These are phyloP conservation scores for Vulpes lagopus DNA, from an alignment of 2,113 vertebrate genomes.

Conservation along the genomic window DNA sequence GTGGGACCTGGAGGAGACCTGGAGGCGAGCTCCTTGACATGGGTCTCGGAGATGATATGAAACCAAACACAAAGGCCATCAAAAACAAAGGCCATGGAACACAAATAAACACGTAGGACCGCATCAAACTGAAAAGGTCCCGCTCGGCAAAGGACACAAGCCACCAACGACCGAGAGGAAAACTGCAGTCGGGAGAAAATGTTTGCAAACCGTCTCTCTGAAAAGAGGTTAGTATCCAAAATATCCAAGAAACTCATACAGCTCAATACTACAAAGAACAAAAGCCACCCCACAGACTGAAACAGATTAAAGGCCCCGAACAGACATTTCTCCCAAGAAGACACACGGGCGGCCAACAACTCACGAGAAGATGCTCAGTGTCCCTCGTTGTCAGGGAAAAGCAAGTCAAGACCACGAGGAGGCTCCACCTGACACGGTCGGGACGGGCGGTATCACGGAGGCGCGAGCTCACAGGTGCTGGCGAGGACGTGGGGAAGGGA, in stretches of 20 bases:
- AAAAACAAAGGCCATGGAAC: not conserved
- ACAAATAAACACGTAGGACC: not conserved
- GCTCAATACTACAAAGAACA: not conserved
- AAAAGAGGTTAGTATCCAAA: accelerated
- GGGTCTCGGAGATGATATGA: not conserved
- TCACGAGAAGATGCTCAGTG: not conserved
- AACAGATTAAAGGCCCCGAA: not conserved
- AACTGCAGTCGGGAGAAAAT: accelerated
- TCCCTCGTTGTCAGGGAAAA: accelerated
- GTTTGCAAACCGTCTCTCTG: not conserved
- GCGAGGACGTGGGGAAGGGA: not conserved
- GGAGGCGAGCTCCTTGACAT: not conserved
- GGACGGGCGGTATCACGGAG: not conserved
- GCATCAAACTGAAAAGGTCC: not conserved
- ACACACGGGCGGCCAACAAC: accelerated
- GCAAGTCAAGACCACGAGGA: not conserved
- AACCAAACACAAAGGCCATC: not conserved
- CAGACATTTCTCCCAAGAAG: not conserved
- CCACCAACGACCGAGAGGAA: not conserved
- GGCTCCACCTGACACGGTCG: not conserved
- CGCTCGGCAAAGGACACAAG: not conserved
- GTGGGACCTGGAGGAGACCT: not conserved
- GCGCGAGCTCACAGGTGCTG: no score
- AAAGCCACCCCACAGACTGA: not conserved
- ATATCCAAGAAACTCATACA: not conserved